These are phyloP conservation scores for Drosophila pseudotalamancana DNA, from an alignment of 2,888 invertebrate genomes.

Conservation along the genomic window DNA sequence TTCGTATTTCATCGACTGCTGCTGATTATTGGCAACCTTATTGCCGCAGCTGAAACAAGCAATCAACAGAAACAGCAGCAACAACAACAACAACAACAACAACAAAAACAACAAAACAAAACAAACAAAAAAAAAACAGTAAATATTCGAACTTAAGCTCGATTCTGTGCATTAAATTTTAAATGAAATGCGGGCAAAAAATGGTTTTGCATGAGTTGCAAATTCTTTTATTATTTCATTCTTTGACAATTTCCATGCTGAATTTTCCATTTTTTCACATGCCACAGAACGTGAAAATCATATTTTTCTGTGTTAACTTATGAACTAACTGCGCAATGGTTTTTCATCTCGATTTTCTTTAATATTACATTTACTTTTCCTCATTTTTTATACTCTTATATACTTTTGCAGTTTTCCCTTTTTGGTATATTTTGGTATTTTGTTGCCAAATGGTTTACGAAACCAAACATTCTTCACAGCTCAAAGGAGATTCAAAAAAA, in stretches of 20 bases:
- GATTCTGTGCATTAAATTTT: conserved; percentile 32
- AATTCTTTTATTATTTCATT: conserved; percentile 1
- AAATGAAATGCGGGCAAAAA: conserved; percentile 19
- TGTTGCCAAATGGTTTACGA: not conserved
- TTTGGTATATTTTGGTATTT: not conserved
- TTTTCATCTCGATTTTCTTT: not conserved
- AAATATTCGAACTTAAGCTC: conserved; percentile 5
- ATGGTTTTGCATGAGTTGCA: conserved; percentile 32
- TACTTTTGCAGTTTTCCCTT: not conserved
- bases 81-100: no score
- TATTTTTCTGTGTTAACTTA: no score
- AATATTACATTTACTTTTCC: not conserved
- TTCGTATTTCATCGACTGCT: not conserved
- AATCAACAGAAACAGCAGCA: no score
- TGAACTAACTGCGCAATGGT: not conserved
- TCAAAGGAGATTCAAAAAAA: not conserved
- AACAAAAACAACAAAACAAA: no score
- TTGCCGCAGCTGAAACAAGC: conserved; percentile 22
- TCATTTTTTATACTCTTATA: not conserved
- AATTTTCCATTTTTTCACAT: conserved; percentile 29
- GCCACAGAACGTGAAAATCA: no score
- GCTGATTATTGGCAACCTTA: conserved; percentile 38
- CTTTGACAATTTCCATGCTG: conserved; percentile 22
- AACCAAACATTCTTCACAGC: not conserved
- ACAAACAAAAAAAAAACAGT: not conserved